phyloP scores from a whole-genome alignment of 1,140 invertebrate genomes.

The Neodiprion pinetum region DNA sequence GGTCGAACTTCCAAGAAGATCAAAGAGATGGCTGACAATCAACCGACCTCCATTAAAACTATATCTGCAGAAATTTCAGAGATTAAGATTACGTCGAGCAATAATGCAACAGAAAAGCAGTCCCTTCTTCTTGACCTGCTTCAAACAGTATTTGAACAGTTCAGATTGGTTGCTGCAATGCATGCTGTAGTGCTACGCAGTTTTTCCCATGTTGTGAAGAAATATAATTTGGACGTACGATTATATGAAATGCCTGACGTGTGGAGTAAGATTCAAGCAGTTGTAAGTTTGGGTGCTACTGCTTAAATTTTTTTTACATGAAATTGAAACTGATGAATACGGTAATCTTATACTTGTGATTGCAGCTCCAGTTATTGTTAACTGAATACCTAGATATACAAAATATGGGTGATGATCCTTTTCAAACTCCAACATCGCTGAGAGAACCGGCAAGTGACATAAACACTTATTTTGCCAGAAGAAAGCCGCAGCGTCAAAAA shows the following conservation, averaged over 20 bases:
- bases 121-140: slow-evolving; percentile 64
- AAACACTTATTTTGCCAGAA: slow-evolving; percentile 71
- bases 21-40: slow-evolving; percentile 61
- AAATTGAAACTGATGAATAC: not conserved
- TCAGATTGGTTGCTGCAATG: slow-evolving; percentile 73
- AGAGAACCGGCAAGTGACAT: slow-evolving; percentile 69
- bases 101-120: slow-evolving; percentile 34
- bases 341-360: slow-evolving; percentile 29
- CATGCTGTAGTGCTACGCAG: slow-evolving; percentile 71
- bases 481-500: slow-evolving; percentile 71
- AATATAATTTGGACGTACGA: slow-evolving; percentile 63
- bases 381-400: slow-evolving; percentile 86
- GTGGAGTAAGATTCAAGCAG: slow-evolving; percentile 88
- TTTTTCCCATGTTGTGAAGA: slow-evolving; percentile 66
- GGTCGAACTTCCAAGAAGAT: slow-evolving; percentile 79
- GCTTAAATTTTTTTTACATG: not conserved
- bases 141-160: slow-evolving; percentile 76
- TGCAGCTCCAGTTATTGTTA: slow-evolving; percentile 78
- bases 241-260: slow-evolving; percentile 84
- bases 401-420: slow-evolving; percentile 68
- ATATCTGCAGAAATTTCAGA: not conserved
- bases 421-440: slow-evolving; percentile 64
- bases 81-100: slow-evolving; percentile 20
- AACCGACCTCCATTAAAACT: slow-evolving; percentile 12
- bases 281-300: slow-evolving; percentile 67